phyloP scores from a whole-genome alignment of 2,113 vertebrate species.

The Rissa tridactyla region DNA sequence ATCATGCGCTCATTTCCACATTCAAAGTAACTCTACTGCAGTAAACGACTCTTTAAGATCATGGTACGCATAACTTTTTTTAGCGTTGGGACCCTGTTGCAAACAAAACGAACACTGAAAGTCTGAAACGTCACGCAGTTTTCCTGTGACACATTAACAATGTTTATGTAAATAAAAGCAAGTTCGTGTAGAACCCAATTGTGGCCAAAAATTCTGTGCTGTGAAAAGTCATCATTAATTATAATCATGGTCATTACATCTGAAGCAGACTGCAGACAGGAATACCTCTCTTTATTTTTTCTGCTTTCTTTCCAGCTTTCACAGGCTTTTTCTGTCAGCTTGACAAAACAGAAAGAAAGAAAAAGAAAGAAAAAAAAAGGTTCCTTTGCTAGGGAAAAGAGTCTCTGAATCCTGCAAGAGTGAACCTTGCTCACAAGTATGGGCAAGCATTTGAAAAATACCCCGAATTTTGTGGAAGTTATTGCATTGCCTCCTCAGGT shows the following conservation, averaged over 20 bases:
- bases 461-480: not conserved
- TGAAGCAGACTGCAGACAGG: not conserved
- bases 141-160: not conserved
- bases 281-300: not conserved
- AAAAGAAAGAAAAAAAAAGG: not conserved
- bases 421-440: not conserved
- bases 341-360: not conserved
- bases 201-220: not conserved
- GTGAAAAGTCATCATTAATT: not conserved
- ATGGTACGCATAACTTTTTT: not conserved
- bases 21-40: not conserved
- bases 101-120: not conserved
- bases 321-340: not conserved
- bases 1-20: rapidly evolving
- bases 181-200: not conserved
- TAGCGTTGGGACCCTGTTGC: not conserved
- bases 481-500: not conserved
- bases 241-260: not conserved
- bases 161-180: not conserved
- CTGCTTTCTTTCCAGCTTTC: not conserved
- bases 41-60: not conserved
- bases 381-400: not conserved
- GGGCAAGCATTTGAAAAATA: not conserved
- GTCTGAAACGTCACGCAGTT: not conserved
- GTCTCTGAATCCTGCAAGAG: not conserved